Evolutionary conservation across 2,888 invertebrate genomes (phyloP).

Genomic region (Mesoligia furuncula): DNA sequence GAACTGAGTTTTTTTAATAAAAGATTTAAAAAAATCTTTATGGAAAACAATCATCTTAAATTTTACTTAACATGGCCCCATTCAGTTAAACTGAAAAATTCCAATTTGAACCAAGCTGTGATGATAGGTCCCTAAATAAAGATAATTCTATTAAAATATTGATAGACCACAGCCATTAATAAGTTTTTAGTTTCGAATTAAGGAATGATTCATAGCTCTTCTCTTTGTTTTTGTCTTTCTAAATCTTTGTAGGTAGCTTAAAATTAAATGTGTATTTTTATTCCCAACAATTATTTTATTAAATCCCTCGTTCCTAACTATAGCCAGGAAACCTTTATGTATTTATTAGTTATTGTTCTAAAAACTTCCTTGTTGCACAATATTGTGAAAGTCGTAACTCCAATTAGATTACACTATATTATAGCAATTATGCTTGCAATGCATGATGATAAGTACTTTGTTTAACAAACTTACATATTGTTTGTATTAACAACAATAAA

Average conservation of each 20-base stretch:
- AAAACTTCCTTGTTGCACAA: constrained; percentile 29
- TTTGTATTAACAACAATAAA: not conserved
- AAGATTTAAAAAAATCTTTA: not conserved
- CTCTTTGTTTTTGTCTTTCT: not conserved
- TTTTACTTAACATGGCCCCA: not conserved
- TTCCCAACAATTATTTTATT: not conserved
- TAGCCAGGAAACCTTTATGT: not conserved
- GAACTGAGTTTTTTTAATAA: not conserved
- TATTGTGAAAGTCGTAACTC: constrained; percentile 42
- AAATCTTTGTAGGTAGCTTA: not conserved
- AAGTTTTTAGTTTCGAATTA: not conserved
- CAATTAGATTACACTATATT: not conserved
- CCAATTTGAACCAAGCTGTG: not conserved
- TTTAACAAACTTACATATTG: not conserved
- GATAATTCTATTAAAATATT: not conserved
- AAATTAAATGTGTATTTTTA: not conserved
- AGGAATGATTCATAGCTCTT: not conserved
- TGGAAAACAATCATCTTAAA: not conserved
- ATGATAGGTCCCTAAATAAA: not conserved
- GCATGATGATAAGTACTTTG: not conserved
- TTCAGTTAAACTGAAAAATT: not conserved
- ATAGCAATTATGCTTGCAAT: not conserved
- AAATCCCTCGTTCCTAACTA: not conserved
- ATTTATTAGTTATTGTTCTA: not conserved
- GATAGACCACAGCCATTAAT: too few relatives aligned